These are phyloP conservation scores for Coronaproctus castanopsis DNA, from an alignment of 2,888 invertebrate species.

Conservation along the genomic window DNA sequence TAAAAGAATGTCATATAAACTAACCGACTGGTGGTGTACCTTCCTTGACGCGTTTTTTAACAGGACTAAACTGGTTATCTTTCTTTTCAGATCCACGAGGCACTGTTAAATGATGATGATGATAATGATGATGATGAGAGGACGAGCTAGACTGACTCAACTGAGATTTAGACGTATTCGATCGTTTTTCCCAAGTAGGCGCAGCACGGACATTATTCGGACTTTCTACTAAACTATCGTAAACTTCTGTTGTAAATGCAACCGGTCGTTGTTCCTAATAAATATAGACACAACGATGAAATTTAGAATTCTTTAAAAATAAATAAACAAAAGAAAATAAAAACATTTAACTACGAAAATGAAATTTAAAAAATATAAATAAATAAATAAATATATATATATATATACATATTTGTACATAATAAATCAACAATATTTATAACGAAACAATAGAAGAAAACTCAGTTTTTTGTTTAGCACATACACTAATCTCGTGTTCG, in stretches of 20 bases:
- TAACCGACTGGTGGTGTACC: constrained; percentile 56
- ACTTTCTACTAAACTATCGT: constrained; percentile 21
- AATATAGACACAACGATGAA: background rate
- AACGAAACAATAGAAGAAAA: background rate
- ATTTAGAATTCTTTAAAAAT: background rate
- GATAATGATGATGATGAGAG: constrained; percentile 28
- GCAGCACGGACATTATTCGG: constrained; percentile 18
- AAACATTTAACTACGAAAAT: too few species aligned
- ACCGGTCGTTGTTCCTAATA: constrained; percentile 39
- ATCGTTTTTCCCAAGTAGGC: constrained; percentile 20
- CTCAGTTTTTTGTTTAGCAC: too few species aligned
- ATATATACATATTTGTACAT: background rate
- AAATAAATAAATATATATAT: background rate
- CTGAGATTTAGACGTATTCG: constrained; percentile 13
- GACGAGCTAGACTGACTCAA: constrained; percentile 10
- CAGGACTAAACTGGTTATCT: constrained; percentile 81
- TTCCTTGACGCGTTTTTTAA: constrained; percentile 91
- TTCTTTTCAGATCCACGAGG: constrained; percentile 36
- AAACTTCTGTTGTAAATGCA: constrained; percentile 22
- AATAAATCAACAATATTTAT: background rate
- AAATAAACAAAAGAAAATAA: too few species aligned
- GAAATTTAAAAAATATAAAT: background rate
- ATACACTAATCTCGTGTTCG: too few species aligned
- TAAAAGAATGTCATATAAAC: too few species aligned
- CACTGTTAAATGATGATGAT: constrained; percentile 36